phyloP scores from a whole-genome alignment of 2,888 invertebrate genomes.

The Tenthredo livida region DNA sequence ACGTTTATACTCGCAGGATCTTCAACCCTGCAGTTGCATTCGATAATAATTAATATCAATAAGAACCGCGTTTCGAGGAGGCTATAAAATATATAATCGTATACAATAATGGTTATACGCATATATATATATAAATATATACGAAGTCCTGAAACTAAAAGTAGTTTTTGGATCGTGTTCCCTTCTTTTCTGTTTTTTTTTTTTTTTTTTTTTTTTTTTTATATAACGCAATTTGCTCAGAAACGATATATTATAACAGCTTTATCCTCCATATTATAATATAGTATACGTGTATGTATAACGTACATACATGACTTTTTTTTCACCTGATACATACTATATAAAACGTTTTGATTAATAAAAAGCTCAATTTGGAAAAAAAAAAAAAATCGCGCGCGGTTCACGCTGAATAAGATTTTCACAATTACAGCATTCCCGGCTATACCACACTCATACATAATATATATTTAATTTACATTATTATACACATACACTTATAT shows the following conservation, averaged over 20 bases:
- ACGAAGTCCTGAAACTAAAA: constrained; percentile 56
- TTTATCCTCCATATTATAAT: background rate
- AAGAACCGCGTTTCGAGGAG: background rate
- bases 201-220: constrained; percentile 54
- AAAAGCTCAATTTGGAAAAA: background rate
- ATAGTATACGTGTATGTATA: no score
- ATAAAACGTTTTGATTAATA: background rate
- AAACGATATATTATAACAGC: constrained; percentile 1
- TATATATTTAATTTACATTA: background rate
- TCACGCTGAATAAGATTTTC: background rate
- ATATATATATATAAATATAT: no score
- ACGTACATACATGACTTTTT: no score
- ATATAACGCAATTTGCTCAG: constrained; percentile 48
- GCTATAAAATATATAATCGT: background rate
- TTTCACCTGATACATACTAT: background rate
- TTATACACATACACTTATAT: background rate
- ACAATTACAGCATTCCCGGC: constrained; percentile 1
- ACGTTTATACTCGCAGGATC: background rate
- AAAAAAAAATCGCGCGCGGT: background rate
- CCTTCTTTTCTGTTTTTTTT: constrained; percentile 18
- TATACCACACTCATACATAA: constrained; percentile 3
- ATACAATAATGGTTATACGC: background rate
- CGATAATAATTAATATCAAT: background rate
- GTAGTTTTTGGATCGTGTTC: constrained; percentile 45
- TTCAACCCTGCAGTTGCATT: background rate